A percentile compares a stretch with the other conserved stretches of the same genome.
Conservation (phyloP, 2,797 vertebrate genomes). For the Crocodylus rhombifer region DNA sequence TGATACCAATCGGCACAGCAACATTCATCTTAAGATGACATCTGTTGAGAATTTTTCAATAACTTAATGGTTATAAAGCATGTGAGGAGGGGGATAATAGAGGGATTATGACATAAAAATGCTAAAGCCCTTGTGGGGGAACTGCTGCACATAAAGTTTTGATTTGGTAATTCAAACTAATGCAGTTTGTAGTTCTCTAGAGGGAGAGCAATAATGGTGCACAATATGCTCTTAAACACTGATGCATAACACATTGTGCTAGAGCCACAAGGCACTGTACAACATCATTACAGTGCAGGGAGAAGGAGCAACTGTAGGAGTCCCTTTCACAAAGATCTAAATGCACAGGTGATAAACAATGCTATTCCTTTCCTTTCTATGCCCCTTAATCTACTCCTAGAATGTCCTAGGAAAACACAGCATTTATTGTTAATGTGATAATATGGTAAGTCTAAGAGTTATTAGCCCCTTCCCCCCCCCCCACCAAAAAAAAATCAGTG, state of each 20-base stretch:
- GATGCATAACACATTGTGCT: conserved; percentile 89
- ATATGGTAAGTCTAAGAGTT: not conserved
- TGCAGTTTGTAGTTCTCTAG: conserved; percentile 88
- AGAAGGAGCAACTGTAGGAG: conserved; percentile 81
- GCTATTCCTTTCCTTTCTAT: not conserved
- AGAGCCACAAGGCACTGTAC: conserved; percentile 86
- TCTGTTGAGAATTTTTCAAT: conserved; percentile 91
- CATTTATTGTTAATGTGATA: not conserved
- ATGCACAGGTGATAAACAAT: conserved; percentile 43
- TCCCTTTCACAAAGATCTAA: conserved; percentile 66
- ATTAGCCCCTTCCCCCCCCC: no score
- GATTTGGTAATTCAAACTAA: conserved; percentile 90
- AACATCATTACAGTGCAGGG: conserved; percentile 85
- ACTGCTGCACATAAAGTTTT: conserved; percentile 85
- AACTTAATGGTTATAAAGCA: conserved; percentile 87
- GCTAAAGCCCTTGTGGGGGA: conserved; percentile 85
- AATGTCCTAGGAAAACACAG: not conserved
- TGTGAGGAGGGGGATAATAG: conserved; percentile 82
- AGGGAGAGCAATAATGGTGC: conserved; percentile 86
- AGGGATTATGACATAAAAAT: conserved; percentile 90
- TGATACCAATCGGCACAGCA: conserved; percentile 84
- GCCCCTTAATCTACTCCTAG: not conserved
- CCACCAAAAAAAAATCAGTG: not conserved
- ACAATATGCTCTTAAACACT: conserved; percentile 88
- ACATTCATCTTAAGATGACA: conserved; percentile 92